Base-by-base conservation (phyloP, 2,113 vertebrate species). In the Sorex fumeus region DNA sequence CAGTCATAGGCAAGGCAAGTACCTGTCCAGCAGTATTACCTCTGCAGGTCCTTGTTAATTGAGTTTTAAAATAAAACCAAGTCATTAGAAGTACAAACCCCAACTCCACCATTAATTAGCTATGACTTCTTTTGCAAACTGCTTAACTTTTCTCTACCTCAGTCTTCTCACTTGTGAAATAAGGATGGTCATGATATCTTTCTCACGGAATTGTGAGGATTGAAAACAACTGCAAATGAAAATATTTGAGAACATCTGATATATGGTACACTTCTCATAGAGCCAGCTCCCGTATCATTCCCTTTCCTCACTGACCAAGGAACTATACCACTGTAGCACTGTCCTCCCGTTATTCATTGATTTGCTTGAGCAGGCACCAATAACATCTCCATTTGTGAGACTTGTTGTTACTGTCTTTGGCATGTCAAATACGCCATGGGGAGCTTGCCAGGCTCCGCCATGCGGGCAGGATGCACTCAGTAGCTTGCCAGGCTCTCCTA, bases 201-300 rank as follows among this genome's bases (percentile, higher is more conserved):
- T 28, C 36, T 47, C 25, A 25, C 0, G 12, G 40, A 27, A 3
- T 6, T 43, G 23, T 45, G 18, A 91, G 45, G 16, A 66, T 36
- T 72, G 11, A 69, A 21, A 64, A 10, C 2, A 6, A 28, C 32
- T 3, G 36, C 6, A 28, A 1, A 0, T 30, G 40, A 43, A 67
- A 75, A 66, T 8, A 1, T 6, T 0, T 27, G 40, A 71, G 0
- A 5, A 0, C 5, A 64, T 11, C 34, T 32, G 34, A n/a, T 13
- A 19, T 0, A 2, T 0, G 23, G 19, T 5, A 30, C 28, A 9
- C 47, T 3, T 60, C n/a, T 5, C 8, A 5, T 9, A 18, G 0
- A 21, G 34, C 40, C 84, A 67, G 69, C 64, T 60, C 66, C 60
- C 53, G 13, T 45, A 0, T 28, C 25, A 1, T 8, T 47, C 25